Conservation (phyloP, 1,140 invertebrate species). For the Heterodera carotae region DNA sequence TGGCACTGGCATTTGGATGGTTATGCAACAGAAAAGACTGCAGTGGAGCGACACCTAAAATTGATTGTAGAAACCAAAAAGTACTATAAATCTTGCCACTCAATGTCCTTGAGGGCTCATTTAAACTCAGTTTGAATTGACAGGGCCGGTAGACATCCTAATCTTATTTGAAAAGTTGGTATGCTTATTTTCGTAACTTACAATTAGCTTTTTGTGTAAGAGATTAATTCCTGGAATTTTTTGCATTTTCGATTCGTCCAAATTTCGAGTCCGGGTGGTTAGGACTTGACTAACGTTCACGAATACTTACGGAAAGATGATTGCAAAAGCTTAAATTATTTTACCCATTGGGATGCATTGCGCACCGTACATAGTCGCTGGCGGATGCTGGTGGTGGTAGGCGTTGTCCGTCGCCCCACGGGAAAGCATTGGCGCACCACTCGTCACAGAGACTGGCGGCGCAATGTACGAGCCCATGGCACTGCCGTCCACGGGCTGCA, state of each 20-base stretch:
- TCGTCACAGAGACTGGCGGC: neutral
- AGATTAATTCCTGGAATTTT: too few species aligned
- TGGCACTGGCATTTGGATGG: neutral
- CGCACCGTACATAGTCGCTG: neutral
- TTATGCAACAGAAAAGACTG: slow-evolving; percentile 23
- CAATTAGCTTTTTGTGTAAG: too few species aligned
- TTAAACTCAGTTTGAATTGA: too few species aligned
- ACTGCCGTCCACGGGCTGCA: neutral
- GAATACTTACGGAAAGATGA: too few species aligned
- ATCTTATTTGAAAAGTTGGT: too few species aligned
- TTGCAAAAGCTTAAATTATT: too few species aligned
- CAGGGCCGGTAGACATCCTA: too few species aligned
- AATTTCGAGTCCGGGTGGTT: too few species aligned
- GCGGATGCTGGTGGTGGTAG: neutral
- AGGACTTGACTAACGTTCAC: too few species aligned
- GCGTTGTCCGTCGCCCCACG: neutral
- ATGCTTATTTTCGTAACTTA: too few species aligned
- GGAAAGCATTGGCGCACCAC: neutral
- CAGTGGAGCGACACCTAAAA: neutral
- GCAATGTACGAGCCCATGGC: neutral
- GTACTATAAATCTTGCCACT: neutral
- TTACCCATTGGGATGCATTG: neutral
- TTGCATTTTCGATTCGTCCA: too few species aligned
- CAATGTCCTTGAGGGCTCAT: too few species aligned
- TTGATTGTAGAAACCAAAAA: neutral